A percentile compares a stretch with the other conserved stretches of the same genome.
phyloP scores from a whole-genome alignment of 2,888 invertebrate species.

The Diploptera punctata region DNA sequence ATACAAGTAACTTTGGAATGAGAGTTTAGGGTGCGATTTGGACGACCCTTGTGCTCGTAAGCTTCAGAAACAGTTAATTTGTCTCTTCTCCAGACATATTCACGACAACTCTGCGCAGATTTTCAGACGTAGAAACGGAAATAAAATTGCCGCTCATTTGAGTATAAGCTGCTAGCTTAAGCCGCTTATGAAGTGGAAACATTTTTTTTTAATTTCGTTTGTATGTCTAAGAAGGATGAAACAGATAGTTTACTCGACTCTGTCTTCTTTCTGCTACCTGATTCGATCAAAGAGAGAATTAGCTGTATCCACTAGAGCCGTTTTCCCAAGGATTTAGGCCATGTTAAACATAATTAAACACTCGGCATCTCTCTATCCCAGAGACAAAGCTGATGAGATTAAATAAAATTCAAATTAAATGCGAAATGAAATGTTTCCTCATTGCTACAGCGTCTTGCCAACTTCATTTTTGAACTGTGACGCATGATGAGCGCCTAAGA shows the following conservation, averaged over 20 bases:
- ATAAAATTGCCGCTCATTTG: conserved; percentile 21
- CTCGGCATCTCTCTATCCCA: no score
- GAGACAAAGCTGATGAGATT: no score
- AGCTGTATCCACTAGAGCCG: not conserved
- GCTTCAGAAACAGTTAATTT: conserved; percentile 16
- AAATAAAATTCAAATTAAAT: no score
- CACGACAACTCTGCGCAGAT: not conserved
- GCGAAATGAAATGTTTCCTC: no score
- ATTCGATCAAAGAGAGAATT: not conserved
- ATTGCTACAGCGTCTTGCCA: no score
- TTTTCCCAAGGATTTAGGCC: not conserved
- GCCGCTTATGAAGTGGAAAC: conserved; percentile 28
- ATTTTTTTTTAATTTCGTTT: conserved; percentile 21
- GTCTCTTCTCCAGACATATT: not conserved
- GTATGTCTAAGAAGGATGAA: conserved; percentile 16
- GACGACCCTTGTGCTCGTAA: not conserved
- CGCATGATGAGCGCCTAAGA: no score
- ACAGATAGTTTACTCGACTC: not conserved
- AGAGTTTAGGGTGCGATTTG: not conserved
- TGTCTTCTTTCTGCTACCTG: not conserved
- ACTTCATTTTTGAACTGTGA: no score
- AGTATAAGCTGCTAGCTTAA: conserved; percentile 17
- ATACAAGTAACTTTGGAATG: no score
- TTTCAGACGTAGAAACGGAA: not conserved
- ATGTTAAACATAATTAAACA: not conserved